Base-by-base conservation (phyloP, 2,797 vertebrate species). In the Thamnophis elegans region DNA sequence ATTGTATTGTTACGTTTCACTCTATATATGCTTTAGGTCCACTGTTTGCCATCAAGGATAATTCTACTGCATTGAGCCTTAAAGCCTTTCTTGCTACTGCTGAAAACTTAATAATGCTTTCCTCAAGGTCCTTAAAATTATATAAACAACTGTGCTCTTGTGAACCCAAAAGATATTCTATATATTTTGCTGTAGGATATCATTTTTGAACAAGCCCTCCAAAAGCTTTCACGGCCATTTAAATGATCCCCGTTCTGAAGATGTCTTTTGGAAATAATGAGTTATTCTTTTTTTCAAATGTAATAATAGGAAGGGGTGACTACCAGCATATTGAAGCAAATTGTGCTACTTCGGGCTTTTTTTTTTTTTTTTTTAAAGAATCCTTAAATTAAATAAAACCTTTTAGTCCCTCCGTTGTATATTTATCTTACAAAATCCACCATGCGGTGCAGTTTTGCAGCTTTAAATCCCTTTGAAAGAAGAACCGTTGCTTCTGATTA, bases 401-500 rank as follows among this genome's bases (percentile, higher is more conserved):
- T 36, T 68, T 93, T 91, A 94, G 68, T 93, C 92, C 86, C 95
- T 95, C 89, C 60, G 0, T n/a, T 89, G 90, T 56, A 54, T 91
- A 68, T 93, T 96, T 97, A 95, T 96, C 96, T 96, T 95, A 59
- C 94, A 94, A 94, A 96, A 96, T 82, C 73, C 95, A 95, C 0
- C 2, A 92, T 96, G 94, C 8, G 0, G 87, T 91, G 92, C 87
- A 95, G 90, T 87, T 97, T 95, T 96, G 94, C 94, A 96, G 93
- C 96, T 95, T 82, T 93, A 96, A 62, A 95, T 93, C 91, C 89
- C 91, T 96, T 94, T 92, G 92, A 93, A 96, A 97, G 90, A 94
- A 91, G 91, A 96, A 96, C 96, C 96, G 26, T 94, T 96, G 93
- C 92, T 96, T 96, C 95, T 92, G 93, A 96, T 94, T 94, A 96